Evolutionary conservation across 1,140 invertebrate genomes (phyloP).

Genomic region (Ostrea denselamellosa): DNA sequence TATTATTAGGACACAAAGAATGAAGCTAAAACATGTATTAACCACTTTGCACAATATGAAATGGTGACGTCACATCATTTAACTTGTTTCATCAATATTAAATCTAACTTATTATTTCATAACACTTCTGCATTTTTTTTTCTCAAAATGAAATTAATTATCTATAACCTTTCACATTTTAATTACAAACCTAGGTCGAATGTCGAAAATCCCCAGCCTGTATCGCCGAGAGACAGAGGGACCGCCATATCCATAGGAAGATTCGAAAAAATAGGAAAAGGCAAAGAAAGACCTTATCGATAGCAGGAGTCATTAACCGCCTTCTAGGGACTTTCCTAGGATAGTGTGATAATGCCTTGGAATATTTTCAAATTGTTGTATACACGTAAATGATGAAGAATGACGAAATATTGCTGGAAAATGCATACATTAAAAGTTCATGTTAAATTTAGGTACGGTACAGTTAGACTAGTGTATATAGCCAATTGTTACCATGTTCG

Average conservation of each 20-base stretch:
- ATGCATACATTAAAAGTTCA: too few relatives aligned
- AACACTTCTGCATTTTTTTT: too few relatives aligned
- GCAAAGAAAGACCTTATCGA: neutral
- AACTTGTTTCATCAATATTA: too few relatives aligned
- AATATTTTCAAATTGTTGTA: neutral
- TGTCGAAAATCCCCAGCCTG: constrained; percentile 1
- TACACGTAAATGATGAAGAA: neutral
- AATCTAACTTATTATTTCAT: too few relatives aligned
- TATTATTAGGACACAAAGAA: too few relatives aligned
- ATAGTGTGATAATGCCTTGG: neutral
- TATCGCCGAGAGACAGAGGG: neutral
- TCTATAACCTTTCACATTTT: neutral
- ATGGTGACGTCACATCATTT: too few relatives aligned
- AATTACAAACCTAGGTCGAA: neutral
- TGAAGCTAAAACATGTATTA: too few relatives aligned
- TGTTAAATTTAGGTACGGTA: too few relatives aligned
- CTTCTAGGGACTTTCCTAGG: neutral
- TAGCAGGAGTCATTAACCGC: neutral
- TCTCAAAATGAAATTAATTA: too few relatives aligned
- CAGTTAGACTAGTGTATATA: too few relatives aligned
- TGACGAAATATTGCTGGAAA: neutral
- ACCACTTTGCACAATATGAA: too few relatives aligned
- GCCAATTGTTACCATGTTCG: too few relatives aligned
- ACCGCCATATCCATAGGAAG: neutral
- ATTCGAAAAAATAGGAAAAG: neutral